These are phyloP conservation scores for Euclidia mi DNA, from an alignment of 2,888 invertebrate species.

Conservation along the genomic window DNA sequence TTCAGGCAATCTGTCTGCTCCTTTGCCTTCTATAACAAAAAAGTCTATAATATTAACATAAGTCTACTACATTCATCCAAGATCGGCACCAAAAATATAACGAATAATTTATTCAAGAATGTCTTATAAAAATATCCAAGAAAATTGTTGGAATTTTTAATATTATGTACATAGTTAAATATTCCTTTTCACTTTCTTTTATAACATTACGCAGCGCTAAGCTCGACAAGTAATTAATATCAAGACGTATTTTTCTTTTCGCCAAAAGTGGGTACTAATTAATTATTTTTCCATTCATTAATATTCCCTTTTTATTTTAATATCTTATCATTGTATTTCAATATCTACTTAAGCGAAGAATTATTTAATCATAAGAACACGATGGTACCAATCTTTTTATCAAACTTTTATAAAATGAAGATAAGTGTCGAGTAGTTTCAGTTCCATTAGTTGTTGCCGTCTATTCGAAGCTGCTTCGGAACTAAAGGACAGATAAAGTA, in stretches of 20 bases:
- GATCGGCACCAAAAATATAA: too few species aligned
- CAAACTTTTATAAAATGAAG: background rate
- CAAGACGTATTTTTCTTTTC: constrained; percentile 6
- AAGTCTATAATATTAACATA: too few species aligned
- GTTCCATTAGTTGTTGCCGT: background rate
- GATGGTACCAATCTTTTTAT: background rate
- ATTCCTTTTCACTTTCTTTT: background rate
- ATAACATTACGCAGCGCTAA: background rate
- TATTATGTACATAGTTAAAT: background rate
- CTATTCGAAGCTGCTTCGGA: constrained; percentile 10
- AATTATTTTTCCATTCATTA: constrained; percentile 33
- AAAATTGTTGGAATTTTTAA: background rate
- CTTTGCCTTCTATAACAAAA: too few species aligned
- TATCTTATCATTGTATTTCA: constrained; percentile 9
- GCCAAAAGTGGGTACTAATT: constrained; percentile 23
- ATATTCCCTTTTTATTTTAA: constrained; percentile 24
- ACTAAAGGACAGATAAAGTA: constrained; percentile 5
- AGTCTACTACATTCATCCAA: too few species aligned
- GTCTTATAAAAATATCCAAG: background rate
- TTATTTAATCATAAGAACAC: background rate
- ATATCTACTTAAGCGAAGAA: constrained; percentile 4
- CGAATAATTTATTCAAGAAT: background rate
- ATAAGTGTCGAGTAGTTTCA: background rate
- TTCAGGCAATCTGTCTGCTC: too few species aligned
- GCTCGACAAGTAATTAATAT: constrained; percentile 17